Percentiles rank a stretch among this genome's conserved stretches.
Conservation (phyloP, 1,140 invertebrate species). For the Cydia amplana region DNA sequence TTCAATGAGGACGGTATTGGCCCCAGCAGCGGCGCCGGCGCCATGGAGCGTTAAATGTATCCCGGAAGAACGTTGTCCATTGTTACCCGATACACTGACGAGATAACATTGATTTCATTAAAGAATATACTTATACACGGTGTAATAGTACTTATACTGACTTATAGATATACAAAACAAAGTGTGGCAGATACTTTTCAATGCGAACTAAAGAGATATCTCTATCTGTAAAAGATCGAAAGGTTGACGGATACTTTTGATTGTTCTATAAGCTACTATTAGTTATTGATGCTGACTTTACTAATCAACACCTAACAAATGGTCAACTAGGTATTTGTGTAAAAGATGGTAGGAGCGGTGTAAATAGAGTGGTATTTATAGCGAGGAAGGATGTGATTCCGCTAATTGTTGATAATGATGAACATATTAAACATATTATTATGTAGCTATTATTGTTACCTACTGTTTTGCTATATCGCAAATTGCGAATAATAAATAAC, state of each 20-base stretch:
- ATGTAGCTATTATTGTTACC: neutral
- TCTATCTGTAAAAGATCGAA: too few species aligned
- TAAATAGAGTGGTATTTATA: neutral
- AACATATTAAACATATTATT: neutral
- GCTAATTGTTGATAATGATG: constrained; percentile 6
- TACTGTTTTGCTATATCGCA: neutral
- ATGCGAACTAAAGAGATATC: too few species aligned
- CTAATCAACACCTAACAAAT: neutral
- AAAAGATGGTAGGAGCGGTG: neutral
- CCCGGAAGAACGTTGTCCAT: constrained; percentile 17
- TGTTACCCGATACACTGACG: neutral
- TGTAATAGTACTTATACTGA: too few species aligned
- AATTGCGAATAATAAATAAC: neutral
- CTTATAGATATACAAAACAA: too few species aligned
- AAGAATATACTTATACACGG: neutral
- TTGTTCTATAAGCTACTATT: too few species aligned
- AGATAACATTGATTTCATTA: constrained; percentile 29
- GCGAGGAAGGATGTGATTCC: constrained; percentile 18
- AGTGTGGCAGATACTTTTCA: too few species aligned
- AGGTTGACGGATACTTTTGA: too few species aligned
- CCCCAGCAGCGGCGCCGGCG: neutral
- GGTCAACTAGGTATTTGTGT: neutral
- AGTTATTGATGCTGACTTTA: too few species aligned
- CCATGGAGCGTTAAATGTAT: neutral
- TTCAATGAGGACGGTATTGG: neutral